Evolutionary conservation across 2,797 vertebrate species (phyloP), one percentile per base, ranked within the genome.

Genomic region (Xiphophorus birchmanni): DNA sequence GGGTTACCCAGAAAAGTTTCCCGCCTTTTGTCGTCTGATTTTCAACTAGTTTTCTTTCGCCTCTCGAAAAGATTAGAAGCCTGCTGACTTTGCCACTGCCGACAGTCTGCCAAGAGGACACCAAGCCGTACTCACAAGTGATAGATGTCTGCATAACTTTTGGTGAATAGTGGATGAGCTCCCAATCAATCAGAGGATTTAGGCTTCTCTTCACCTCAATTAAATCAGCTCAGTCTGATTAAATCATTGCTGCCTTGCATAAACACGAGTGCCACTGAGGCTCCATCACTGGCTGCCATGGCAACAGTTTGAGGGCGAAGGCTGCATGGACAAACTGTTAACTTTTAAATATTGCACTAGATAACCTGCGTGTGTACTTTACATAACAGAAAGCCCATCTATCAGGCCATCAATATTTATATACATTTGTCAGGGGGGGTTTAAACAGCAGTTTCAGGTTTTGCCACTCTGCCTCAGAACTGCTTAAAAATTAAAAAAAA

Each of bases 141-240:
- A 93, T 86, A 78, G 83, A 88, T 84, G 75, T 77, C 81, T 12
- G 5, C 69, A 87, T 88, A 91, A 92, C 85, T 87, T 91, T 84
- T 82, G 80, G 80, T 81, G 75, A 83, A 86, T 26, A 76, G 81
- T 5, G 44, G 79, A 80, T 78, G 78, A 87, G 73, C 81, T 80
- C 37, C 42, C 81, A 56, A 90, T 94, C 89, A 92, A 94, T 94
- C 88, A 71, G 67, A 15, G 74, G 83, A 71, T 83, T 92, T 87
- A 85, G 82, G 89, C 85, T 90, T 78, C 82, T 79, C 80, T 87
- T 89, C 87, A 75, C 82, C 82, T 78, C 89, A 93, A 94, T 95
- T 90, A 91, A 94, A 92, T 91, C 86, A 89, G 82, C 91, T 92
- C 87, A 35, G 82, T 90, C 89, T 88, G 86, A 90, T 92, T 91